Evolutionary conservation across 2,888 invertebrate genomes (phyloP), one percentile per base, ranked within the genome.

Genomic region (Caenorhabditis sinica): DNA sequence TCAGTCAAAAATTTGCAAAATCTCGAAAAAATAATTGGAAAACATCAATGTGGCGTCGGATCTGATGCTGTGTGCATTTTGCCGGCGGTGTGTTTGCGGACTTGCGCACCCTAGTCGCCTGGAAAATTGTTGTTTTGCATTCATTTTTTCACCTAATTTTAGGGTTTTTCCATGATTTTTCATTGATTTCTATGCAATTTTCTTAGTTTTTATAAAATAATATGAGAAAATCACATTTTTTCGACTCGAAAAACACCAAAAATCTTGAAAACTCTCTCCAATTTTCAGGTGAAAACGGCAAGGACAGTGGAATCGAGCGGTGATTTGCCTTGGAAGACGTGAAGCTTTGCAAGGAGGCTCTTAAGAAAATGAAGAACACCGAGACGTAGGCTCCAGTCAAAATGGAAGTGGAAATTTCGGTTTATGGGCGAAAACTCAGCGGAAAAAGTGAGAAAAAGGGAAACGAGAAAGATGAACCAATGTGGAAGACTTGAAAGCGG

Each of bases 231-330:
- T 49, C 17, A 5, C 25, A 25, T 15, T 53, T 60, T 69, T 83
- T 83, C 15, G 51, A 28, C 17, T 5, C 49, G 43, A 68, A 63
- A 77, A 83, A 8, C 56, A 23, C 40, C 6, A 40, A 49, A 49
- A 49, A 5, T 4, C 13, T 11, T 17, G 6, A 49, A 49, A 49
- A 49, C n/a, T 2, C n/a, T n/a, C 2, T 9, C 43, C 28, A 8
- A 53, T 68, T 60, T 68, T 43, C 13, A 20, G 25, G 4, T 33
- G 43, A 69, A 65, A 81, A 85, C 82, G 85, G 85, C 82, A 49
- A 87, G 60, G 87, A 87, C 49, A 83, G 80, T 53, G 87, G 87
- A 40, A 58, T 87, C n/a, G 88, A 88, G 77, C 85, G 83, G 25
- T 77, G 60, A n/a, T 84, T 86, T 40, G 88, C 86, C 9, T 36